Base-by-base conservation (phyloP, 2,113 vertebrate genomes). In the Rhombomys opimus region DNA sequence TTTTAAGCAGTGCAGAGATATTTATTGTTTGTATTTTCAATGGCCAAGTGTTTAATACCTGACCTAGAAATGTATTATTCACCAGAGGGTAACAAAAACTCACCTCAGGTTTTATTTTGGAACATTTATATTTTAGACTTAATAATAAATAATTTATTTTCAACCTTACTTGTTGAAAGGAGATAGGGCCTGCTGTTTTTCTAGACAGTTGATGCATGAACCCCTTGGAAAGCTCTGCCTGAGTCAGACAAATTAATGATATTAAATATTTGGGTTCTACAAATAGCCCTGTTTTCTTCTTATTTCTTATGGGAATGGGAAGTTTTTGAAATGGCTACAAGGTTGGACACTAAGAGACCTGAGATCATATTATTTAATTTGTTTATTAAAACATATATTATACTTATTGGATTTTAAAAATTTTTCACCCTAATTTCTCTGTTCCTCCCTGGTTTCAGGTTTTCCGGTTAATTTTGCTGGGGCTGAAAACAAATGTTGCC, bases 391-490 rank as follows among this genome's bases (percentile, higher is more conserved):
- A 35, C 41, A 52, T 18, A 75, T 25, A 57, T 82, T 46, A 82
- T 63, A 57, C 20, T 54, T n/a, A 23, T 41, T 87, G 15, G 20
- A 76, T 70, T 90, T 94, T 50, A 32, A 63, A 93, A 65, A 76
- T 27, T 88, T 2, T 92, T 85, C 6, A 35, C 2, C 86, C 7
- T 70, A 22, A 77, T 95, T 95, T 96, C 77, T 75, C 75, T 75
- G n/a, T 59, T 67, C 27, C 59, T 80, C 54, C 59, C 15, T 89
- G 25, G 27, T 68, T 70, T 9, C 2, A 75, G 63, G 67, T 9
- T n/a, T 80, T 27, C n/a, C 27, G n/a, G n/a, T n/a, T 96, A 88
- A 46, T 93, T 95, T 68, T 50, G 57, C 89, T 38, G 87, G 59
- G 12, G 35, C 63, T 91, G 5, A 35, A 91, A 27, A 8, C 18